Base-by-base conservation (phyloP, 2,888 invertebrate species). In the Pegoplata infirma region DNA sequence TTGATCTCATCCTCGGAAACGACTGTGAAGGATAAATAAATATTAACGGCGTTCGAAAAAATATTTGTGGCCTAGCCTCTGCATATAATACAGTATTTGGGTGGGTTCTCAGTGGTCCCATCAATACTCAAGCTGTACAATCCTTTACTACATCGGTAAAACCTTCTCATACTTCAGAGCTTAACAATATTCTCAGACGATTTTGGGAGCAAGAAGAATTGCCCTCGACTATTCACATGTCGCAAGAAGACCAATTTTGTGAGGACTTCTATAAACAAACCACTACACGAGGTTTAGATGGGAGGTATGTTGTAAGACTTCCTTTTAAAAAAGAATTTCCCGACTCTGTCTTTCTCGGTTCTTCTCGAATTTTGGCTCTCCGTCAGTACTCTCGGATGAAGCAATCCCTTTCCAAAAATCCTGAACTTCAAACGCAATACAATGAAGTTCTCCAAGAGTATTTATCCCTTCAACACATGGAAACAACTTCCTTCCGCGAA, bases 201-300 rank as follows among this genome's bases (percentile, higher is more conserved):
- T 72, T 72, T 56, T 72, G 63, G 72, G 63, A 72, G 32, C 63
- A 53, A 19, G 71, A 61, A 12, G 69, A 69, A 21, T 7, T 69
- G 1, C 36, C 36, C 1, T 6, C 12, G 7, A 4, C 19, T 3
- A 19, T 16, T 12, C 3, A 5, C 1, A 14, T 14, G 0, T 32
- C 28, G 1, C 40, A 25, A 8, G 74, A 58, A 5, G 66, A 74
- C n/a, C 14, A 58, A 10, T 17, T 28, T 32, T 66, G 66, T 28
- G 74, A 74, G 47, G 16, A 44, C 1, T 51, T 59, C 23, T 74
- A 73, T 32, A 23, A 3, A 8, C 3, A 56, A 25, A 73, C 73
- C 1, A 66, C 73, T 8, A 32, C 44, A 3, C 32, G 72, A 17
- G 17, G 44, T 2, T 12, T 12, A 23, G 56, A 23, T 4, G 73